phyloP scores from a whole-genome alignment of 2,113 vertebrate species.

The Pithys albifrons region DNA sequence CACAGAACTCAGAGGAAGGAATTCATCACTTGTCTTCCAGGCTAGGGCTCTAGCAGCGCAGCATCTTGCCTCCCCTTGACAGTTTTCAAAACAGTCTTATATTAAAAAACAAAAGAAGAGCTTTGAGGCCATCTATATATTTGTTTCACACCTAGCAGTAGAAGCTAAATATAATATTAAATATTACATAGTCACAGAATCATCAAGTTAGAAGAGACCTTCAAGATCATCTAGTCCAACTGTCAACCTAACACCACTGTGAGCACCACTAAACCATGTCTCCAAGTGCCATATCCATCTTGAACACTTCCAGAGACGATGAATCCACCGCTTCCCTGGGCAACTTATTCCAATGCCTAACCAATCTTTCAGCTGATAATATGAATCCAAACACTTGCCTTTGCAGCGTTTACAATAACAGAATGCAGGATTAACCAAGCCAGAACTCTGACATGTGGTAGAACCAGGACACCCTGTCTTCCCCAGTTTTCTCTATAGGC shows the following conservation, averaged over 20 bases:
- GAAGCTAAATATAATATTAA: not conserved
- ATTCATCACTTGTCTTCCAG: fast-evolving
- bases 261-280: not conserved
- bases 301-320: not conserved
- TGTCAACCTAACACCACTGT: not conserved
- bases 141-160: not conserved
- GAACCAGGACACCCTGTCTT: not conserved
- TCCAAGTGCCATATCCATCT: not conserved
- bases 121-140: not conserved
- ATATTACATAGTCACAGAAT: not conserved
- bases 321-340: not conserved
- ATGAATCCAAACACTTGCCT: not conserved
- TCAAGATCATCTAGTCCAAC: not conserved
- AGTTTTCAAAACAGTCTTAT: not conserved
- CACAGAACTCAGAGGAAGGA: not conserved
- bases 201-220: not conserved
- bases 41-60: not conserved
- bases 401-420: not conserved
- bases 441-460: not conserved
- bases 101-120: not conserved
- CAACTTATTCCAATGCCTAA: not conserved
- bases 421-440: not conserved
- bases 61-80: not conserved
- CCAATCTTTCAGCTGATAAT: not conserved
- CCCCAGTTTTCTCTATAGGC: not conserved